Evolutionary conservation across 2,888 invertebrate genomes (phyloP), one percentile per base, ranked within the genome.

Genomic region (Acleris cristana): DNA sequence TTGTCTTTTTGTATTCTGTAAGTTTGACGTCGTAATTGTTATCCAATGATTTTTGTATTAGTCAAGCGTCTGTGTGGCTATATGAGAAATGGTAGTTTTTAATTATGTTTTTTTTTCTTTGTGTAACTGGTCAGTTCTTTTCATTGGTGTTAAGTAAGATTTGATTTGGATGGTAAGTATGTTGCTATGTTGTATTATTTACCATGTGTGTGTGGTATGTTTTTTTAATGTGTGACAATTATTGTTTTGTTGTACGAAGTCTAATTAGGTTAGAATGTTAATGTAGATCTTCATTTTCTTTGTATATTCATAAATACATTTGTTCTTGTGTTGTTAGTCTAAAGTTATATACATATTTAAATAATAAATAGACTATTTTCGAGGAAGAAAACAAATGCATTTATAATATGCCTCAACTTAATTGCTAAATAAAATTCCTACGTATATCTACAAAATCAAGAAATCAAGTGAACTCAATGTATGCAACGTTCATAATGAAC

Each of bases 1-100:
- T 26, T 34, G 73, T 76, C 73, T 74, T 81, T 79, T 77, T 80
- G 78, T 75, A 72, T 72, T 73, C 69, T 63, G 69, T 66, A 63
- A 69, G 58, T 69, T 59, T 56, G 56, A 70, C 70, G 68, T 71
- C 70, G 64, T 56, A 63, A 71, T 66, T 73, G 76, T 74, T 76
- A 73, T 75, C 73, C 75, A 70, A 76, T 72, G 0, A n/a, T 18
- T 18, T 53, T 21, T 7, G 12, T 30, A 6, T 8, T 44, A n/a
- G 23, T 52, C 21, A 44, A 44, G 19, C n/a, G n/a, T n/a, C 16
- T 55, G 19, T 40, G 55, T 18, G 40, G 16, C 7, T 34, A 1
- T 49, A 14, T 23, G 12, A 40, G 18, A 45, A 40, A 26, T 53
- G 18, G 18, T 48, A 7, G 48, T 48, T 48, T 16, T 48, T n/a